Base-by-base conservation (phyloP, 2,888 invertebrate genomes). In the Hipparchia sbordonii region DNA sequence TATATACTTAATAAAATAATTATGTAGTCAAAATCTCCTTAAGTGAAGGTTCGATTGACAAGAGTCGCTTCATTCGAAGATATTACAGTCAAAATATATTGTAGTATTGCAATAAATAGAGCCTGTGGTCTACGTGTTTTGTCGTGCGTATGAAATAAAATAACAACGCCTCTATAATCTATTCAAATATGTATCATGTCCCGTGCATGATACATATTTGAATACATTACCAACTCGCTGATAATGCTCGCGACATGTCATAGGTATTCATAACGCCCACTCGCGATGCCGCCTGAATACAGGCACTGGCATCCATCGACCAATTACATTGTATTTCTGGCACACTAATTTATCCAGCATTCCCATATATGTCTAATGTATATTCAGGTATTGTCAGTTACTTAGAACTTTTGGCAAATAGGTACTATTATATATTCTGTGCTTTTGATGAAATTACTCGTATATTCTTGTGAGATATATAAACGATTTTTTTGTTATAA, bases 191-290 rank as follows among this genome's bases (percentile, higher is more conserved):
- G 52, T 65, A 65, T 65, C 65, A 52, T 52, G 65, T 4, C 52
- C 51, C 52, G 10, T 33, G 68, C 90, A 89, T 91, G 91, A 92
- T 93, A 93, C 93, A 93, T 93, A 93, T 93, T 93, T 93, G 93
- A 93, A 93, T 93, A 93, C 86, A 93, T 93, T 92, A 93, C 92
- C 79, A 90, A 88, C 89, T 90, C 89, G 90, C 87, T 90, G 88
- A 91, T 92, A 92, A 91, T 90, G 87, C 89, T 84, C 83, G 85
- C 85, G 85, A 88, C 89, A 89, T 85, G 85, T 84, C 84, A 88
- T 89, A 89, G 90, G 89, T 90, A 92, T 92, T 93, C 92, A 93
- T 92, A 90, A 88, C 90, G 86, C 83, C 86, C 85, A 82, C 88
- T 85, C 87, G 84, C 84, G 85, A 10, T 85, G 81, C 84, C 79